These are phyloP conservation scores for Drosophila multiciliata DNA, from an alignment of 2,888 invertebrate species.

Conservation along the genomic window DNA sequence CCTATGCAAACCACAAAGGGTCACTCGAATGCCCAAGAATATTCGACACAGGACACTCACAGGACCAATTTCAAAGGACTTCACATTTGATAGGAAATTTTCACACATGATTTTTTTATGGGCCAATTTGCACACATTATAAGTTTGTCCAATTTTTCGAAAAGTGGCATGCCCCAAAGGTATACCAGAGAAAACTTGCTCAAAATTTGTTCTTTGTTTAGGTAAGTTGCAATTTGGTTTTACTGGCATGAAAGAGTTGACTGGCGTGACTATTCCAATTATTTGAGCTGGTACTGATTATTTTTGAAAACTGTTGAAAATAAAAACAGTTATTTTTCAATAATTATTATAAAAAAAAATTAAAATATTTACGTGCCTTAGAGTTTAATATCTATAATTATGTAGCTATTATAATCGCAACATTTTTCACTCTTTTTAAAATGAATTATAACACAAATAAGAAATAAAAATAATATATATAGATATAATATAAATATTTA, in stretches of 20 bases:
- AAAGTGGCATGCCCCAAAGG: conserved; percentile 58
- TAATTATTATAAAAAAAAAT: no score
- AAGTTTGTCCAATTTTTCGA: conserved; percentile 48
- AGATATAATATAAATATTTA: background rate
- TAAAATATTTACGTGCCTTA: no score
- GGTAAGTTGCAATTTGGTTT: conserved; percentile 16
- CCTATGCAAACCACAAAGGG: conserved; percentile 41
- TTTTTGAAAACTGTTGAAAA: background rate
- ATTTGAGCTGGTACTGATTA: background rate
- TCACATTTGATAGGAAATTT: conserved; percentile 45
- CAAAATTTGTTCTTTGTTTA: conserved; percentile 54
- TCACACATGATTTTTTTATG: conserved; percentile 75
- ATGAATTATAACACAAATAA: background rate
- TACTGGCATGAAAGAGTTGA: background rate
- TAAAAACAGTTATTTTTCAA: background rate
- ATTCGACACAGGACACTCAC: conserved; percentile 6
- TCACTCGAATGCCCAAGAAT: conserved; percentile 34
- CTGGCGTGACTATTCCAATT: background rate
- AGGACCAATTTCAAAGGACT: conserved; percentile 17
- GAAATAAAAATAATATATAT: background rate
- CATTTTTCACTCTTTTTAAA: background rate
- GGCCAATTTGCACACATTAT: conserved; percentile 77
- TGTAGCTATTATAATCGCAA: background rate
- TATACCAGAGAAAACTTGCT: conserved; percentile 49
- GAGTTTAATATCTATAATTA: background rate